A percentile compares a stretch with the other conserved stretches of the same genome.
phyloP scores from a whole-genome alignment of 2,888 invertebrate species.

The Panzeria rudis region DNA sequence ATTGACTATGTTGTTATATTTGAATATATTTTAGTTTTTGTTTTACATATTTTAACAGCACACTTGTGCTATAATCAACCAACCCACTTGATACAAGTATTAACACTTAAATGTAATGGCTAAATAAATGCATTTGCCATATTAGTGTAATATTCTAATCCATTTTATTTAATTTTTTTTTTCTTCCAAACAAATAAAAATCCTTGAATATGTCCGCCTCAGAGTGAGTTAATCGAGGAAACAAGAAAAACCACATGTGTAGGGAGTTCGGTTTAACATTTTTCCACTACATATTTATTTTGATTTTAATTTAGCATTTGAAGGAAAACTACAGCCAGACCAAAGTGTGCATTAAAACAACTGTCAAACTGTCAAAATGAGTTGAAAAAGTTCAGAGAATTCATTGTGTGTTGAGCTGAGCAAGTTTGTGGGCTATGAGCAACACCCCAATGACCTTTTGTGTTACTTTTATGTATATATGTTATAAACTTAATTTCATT shows the following conservation, averaged over 20 bases:
- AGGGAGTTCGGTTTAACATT: slow-evolving; percentile 8
- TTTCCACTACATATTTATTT: slow-evolving; percentile 42
- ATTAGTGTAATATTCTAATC: slow-evolving; percentile 22
- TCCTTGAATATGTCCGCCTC: slow-evolving; percentile 70
- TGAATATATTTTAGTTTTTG: slow-evolving; percentile 23
- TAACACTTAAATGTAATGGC: slow-evolving; percentile 37
- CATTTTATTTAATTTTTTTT: slow-evolving; percentile 23
- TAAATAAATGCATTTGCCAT: slow-evolving; percentile 33
- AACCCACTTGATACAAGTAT: slow-evolving; percentile 56
- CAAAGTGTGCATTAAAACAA: slow-evolving; percentile 40
- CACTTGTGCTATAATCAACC: slow-evolving; percentile 36
- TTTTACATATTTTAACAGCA: slow-evolving; percentile 25
- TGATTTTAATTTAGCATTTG: slow-evolving; percentile 43
- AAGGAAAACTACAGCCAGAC: slow-evolving; percentile 1
- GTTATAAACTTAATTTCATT: slow-evolving; percentile 31
- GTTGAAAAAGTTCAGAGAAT: slow-evolving; percentile 38
- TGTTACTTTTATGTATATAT: slow-evolving; percentile 57
- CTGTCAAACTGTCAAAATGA: slow-evolving; percentile 67
- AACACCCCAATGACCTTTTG: slow-evolving; percentile 70
- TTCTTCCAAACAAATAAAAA: slow-evolving; percentile 46
- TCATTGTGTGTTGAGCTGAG: slow-evolving; percentile 10
- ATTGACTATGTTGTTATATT: slow-evolving; percentile 47
- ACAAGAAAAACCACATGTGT: slow-evolving; percentile 45
- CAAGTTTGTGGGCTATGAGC: slow-evolving; percentile 22
- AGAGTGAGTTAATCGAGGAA: slow-evolving; percentile 32